phyloP scores from a whole-genome alignment of 1,140 invertebrate species.

The Helicorthomorpha holstii region DNA sequence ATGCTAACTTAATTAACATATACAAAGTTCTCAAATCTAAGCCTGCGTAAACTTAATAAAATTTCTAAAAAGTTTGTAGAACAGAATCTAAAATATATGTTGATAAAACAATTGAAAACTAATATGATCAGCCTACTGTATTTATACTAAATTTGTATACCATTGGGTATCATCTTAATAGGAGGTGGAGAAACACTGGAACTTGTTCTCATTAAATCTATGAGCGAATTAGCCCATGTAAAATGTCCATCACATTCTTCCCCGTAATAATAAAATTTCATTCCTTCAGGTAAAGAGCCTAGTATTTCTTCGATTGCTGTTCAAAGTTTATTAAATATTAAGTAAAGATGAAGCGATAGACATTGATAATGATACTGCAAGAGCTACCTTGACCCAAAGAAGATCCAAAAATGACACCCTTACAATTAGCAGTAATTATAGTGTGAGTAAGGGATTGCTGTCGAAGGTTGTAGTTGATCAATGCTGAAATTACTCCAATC shows the following conservation, averaged over 20 bases:
- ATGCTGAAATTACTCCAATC: slow-evolving; percentile 53
- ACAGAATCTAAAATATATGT: no score
- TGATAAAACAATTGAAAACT: no score
- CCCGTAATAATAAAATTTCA: not conserved
- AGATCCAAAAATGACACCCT: slow-evolving; percentile 61
- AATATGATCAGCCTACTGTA: no score
- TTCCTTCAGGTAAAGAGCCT: not conserved
- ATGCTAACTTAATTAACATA: no score
- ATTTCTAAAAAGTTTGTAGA: no score
- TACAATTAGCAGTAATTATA: slow-evolving; percentile 56
- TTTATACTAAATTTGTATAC: no score
- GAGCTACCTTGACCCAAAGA: slow-evolving; percentile 21
- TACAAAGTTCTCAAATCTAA: no score
- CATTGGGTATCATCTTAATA: not conserved
- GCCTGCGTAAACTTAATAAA: no score
- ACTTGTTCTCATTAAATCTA: not conserved
- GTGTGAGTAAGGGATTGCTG: slow-evolving; percentile 59
- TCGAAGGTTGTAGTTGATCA: slow-evolving; percentile 74
- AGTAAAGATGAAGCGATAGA: slow-evolving; percentile 5
- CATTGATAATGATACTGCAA: not conserved
- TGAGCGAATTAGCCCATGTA: not conserved
- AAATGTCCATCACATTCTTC: not conserved
- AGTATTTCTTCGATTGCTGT: not conserved
- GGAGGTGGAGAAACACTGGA: not conserved
- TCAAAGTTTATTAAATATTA: not conserved